These are phyloP conservation scores for Drosophila nr. medialis DNA, from an alignment of 2,888 invertebrate genomes.

Conservation along the genomic window DNA sequence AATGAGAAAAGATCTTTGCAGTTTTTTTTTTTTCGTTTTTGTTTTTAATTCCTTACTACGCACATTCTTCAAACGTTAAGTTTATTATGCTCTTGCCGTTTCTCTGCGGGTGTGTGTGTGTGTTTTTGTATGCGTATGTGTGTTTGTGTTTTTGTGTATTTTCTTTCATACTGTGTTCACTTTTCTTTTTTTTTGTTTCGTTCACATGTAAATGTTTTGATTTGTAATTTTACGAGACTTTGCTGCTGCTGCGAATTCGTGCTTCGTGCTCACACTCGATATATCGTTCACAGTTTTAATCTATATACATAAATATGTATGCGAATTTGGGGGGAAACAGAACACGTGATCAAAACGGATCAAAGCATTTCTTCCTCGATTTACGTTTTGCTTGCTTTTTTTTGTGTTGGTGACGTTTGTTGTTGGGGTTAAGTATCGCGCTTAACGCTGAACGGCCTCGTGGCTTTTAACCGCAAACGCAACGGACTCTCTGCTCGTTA, in stretches of 20 bases:
- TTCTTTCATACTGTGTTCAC: conserved; percentile 40
- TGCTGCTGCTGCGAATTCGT: not conserved
- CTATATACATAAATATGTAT: not conserved
- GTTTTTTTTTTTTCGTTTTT: conserved; percentile 27
- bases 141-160: conserved; percentile 24
- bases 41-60: conserved; percentile 57
- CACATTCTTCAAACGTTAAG: conserved; percentile 61
- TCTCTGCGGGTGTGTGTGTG: conserved; percentile 9
- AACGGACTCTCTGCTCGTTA: conserved; percentile 81
- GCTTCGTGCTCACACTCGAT: conserved; percentile 22
- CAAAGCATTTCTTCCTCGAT: conserved; percentile 18
- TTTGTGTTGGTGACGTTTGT: conserved; percentile 49
- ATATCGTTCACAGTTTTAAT: conserved; percentile 16
- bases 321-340: not conserved
- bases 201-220: conserved; percentile 52
- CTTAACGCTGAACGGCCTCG: conserved; percentile 83
- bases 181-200: conserved; percentile 13
- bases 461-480: conserved; percentile 84
- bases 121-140: conserved; percentile 11
- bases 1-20: conserved; percentile 58
- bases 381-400: not conserved
- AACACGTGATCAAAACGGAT: conserved; percentile 53
- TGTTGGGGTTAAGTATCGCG: conserved; percentile 63
- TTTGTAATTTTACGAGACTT: conserved; percentile 30
- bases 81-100: conserved; percentile 31